Evolutionary conservation across 2,888 invertebrate genomes (phyloP).

Genomic region (Andrena dorsata): DNA sequence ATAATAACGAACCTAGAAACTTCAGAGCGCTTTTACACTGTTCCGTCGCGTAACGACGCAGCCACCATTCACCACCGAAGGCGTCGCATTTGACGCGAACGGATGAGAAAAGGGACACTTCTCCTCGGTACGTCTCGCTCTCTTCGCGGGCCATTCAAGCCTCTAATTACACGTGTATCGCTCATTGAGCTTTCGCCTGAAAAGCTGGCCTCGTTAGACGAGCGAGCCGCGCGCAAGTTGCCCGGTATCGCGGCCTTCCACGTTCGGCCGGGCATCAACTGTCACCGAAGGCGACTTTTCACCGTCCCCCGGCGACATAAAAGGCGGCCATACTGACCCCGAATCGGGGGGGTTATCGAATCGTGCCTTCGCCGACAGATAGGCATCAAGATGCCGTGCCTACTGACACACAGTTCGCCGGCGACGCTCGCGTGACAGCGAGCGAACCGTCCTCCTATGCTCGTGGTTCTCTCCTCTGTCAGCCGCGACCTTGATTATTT

Average conservation of each 20-base stretch:
- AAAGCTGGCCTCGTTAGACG: conserved; percentile 53
- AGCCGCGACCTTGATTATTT: conserved; percentile 68
- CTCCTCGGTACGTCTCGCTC: conserved; percentile 13
- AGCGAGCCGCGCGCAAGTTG: neutral
- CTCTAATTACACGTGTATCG: conserved; percentile 52
- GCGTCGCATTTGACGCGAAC: conserved; percentile 23
- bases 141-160: conserved; percentile 37
- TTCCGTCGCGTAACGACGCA: conserved; percentile 40
- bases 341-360: conserved; percentile 77
- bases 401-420: conserved; percentile 59
- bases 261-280: conserved; percentile 48
- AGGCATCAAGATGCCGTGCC: conserved; percentile 67
- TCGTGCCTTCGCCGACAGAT: conserved; percentile 68
- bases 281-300: conserved; percentile 58
- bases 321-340: conserved; percentile 74
- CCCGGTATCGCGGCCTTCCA: conserved; percentile 7
- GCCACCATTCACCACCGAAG: conserved; percentile 27
- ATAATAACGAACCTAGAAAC: conserved; percentile 33
- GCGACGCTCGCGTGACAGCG: conserved; percentile 59
- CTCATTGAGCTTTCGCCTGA: conserved; percentile 46
- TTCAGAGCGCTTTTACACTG: conserved; percentile 28
- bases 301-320: conserved; percentile 51
- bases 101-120: conserved; percentile 13
- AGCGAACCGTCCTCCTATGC: conserved; percentile 34
- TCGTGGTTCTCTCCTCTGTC: conserved; percentile 38